These are phyloP conservation scores for Heliconius himera DNA, from an alignment of 1,140 invertebrate genomes.

Conservation along the genomic window DNA sequence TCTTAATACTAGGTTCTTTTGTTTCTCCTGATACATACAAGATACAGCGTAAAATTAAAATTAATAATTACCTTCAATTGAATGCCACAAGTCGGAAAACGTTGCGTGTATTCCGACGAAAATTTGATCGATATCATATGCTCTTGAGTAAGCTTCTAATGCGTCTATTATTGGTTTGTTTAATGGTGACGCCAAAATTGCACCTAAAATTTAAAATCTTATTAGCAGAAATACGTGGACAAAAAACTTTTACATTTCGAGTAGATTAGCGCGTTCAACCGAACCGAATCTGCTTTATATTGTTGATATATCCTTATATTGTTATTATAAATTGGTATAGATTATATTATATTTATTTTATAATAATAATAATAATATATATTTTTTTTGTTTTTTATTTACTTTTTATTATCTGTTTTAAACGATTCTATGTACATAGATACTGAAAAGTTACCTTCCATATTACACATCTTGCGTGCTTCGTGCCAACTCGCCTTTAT, in stretches of 20 bases:
- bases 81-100: constrained; percentile 9
- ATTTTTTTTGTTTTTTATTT: no score
- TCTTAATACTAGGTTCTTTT: neutral
- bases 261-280: neutral
- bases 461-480: constrained; percentile 11
- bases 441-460: neutral
- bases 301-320: no score
- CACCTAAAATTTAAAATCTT: neutral
- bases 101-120: constrained; percentile 12
- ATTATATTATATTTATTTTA: no score
- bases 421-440: no score
- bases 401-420: no score
- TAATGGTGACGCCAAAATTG: neutral
- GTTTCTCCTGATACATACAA: neutral
- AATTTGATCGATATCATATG: neutral
- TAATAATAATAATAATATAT: no score
- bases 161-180: neutral
- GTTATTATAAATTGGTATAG: no score
- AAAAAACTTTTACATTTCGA: neutral
- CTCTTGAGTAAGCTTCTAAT: neutral
- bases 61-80: constrained; percentile 2
- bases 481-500: neutral
- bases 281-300: no score
- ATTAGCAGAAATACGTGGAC: no score
- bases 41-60: neutral